Evolutionary conservation across 2,888 invertebrate species (phyloP), one percentile per base, ranked within the genome.

Genomic region (Cheilosia grossa): DNA sequence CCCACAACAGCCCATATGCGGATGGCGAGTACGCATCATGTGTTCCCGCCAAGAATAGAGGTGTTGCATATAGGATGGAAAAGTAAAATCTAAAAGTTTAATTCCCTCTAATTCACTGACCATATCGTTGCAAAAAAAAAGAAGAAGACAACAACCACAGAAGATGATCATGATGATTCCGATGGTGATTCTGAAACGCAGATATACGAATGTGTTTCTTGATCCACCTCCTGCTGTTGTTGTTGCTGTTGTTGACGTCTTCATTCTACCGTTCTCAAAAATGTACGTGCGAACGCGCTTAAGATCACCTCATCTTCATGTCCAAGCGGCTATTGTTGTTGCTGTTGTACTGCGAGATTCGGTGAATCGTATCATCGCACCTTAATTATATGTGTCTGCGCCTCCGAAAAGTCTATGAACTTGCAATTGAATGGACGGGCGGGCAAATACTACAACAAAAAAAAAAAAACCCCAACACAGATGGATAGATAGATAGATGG

Each of bases 31-130:
- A 83, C 82, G 82, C 82, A 79, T 74, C 49, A 73, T 53, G 64
- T 73, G 44, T 40, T 82, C 56, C 49, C 54, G 44, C 51, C 47
- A 63, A 53, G 21, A 33, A 19, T 13, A 47, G 5, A 82, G 73
- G 79, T 73, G 67, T 72, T 61, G 59, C 13, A 47, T 66, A 37
- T 66, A 37, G 47, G 47, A 17, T 19, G 54, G 56, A 74, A 83
- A 70, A 44, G 19, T 40, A 66, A 81, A 81, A 81, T 85, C 77
- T 87, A 61, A 87, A 82, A 87, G 79, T 87, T 82, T 82, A 85
- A 86, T 82, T 87, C 82, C 80, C 75, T 82, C 87, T 77, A 86
- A 87, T 87, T 87, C 87, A 82, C 82, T 87, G 87, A 87, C 87
- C 87, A 87, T 87, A 87, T 85, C 87, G 85, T 63, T 72, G 79